Conservation (phyloP, 2,113 vertebrate genomes). For the Motacilla tschutschensis region DNA sequence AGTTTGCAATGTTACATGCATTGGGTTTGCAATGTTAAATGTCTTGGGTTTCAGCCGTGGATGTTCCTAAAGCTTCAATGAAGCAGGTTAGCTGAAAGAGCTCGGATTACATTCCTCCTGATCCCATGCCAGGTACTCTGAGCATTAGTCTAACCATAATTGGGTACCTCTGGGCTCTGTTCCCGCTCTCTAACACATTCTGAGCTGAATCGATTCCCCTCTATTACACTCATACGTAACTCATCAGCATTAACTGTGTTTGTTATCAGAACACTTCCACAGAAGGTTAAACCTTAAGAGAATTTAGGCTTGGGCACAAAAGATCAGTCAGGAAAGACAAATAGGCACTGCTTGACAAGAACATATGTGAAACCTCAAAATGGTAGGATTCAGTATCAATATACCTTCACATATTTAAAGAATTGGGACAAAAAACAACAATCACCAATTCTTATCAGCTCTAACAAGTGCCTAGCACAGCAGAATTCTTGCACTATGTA, state of each 20-base stretch:
- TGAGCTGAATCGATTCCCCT: background rate
- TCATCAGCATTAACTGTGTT: background rate
- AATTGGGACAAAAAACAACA: background rate
- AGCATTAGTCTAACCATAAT: background rate
- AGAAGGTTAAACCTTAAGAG: background rate
- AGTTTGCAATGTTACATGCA: background rate
- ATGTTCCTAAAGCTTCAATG: background rate
- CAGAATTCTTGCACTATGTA: slow-evolving; percentile 1
- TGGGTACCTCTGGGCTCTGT: background rate
- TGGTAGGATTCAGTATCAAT: background rate
- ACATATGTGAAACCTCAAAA: background rate
- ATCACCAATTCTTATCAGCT: slow-evolving; percentile 11
- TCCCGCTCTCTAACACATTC: background rate
- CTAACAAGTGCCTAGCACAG: slow-evolving; percentile 14
- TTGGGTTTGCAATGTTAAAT: background rate
- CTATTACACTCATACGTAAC: background rate
- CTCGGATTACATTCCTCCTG: background rate
- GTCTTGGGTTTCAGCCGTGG: background rate
- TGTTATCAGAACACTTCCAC: background rate
- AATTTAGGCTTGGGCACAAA: background rate
- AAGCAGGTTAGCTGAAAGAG: background rate
- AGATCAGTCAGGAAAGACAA: background rate
- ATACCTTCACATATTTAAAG: background rate
- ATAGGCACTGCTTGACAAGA: background rate
- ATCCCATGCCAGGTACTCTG: background rate